A percentile compares a stretch with the other conserved stretches of the same genome.
Evolutionary conservation across 2,888 invertebrate species (phyloP).

Genomic region (Zygaena filipendulae): DNA sequence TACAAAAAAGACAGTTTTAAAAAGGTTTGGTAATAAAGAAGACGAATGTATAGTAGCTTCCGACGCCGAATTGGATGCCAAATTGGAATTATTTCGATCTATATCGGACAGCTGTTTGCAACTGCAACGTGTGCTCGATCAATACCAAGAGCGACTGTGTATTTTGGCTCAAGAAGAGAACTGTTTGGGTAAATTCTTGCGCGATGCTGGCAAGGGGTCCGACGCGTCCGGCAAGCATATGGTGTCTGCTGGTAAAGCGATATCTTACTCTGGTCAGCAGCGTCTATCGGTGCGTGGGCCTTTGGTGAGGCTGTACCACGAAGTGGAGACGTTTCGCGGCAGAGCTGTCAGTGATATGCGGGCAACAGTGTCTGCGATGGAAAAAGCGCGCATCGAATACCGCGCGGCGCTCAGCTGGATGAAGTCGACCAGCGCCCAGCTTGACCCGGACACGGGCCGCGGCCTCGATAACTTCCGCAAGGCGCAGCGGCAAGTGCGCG

Average conservation of each 20-base stretch:
- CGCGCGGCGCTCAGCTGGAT: slow-evolving; percentile 97
- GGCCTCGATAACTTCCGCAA: slow-evolving; percentile 96
- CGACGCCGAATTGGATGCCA: slow-evolving; percentile 96
- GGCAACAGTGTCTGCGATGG: slow-evolving; percentile 92
- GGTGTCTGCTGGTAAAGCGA: slow-evolving; percentile 79
- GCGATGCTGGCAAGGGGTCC: slow-evolving; percentile 90
- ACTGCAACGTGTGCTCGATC: slow-evolving; percentile 88
- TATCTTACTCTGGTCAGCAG: slow-evolving; percentile 92
- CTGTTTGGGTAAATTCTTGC: slow-evolving; percentile 92
- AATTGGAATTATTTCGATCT: slow-evolving; percentile 92
- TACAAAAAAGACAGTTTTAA: slow-evolving; percentile 93
- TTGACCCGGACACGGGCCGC: slow-evolving; percentile 97
- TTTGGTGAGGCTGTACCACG: slow-evolving; percentile 88
- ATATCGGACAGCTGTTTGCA: slow-evolving; percentile 91
- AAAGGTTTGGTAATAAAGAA: slow-evolving; percentile 95
- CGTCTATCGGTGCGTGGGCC: slow-evolving; percentile 88
- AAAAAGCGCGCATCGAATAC: slow-evolving; percentile 95
- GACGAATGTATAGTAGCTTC: slow-evolving; percentile 97
- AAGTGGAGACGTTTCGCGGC: slow-evolving; percentile 96
- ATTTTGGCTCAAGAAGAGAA: slow-evolving; percentile 96
- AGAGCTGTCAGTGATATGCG: slow-evolving; percentile 95
- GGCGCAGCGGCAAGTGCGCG: slow-evolving; percentile 82
- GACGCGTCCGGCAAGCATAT: slow-evolving; percentile 79
- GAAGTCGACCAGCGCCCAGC: slow-evolving; percentile 95
- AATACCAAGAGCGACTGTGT: slow-evolving; percentile 93